A percentile compares a stretch with the other conserved stretches of the same genome.
Evolutionary conservation across 2,113 vertebrate species (phyloP).

Genomic region (human): DNA sequence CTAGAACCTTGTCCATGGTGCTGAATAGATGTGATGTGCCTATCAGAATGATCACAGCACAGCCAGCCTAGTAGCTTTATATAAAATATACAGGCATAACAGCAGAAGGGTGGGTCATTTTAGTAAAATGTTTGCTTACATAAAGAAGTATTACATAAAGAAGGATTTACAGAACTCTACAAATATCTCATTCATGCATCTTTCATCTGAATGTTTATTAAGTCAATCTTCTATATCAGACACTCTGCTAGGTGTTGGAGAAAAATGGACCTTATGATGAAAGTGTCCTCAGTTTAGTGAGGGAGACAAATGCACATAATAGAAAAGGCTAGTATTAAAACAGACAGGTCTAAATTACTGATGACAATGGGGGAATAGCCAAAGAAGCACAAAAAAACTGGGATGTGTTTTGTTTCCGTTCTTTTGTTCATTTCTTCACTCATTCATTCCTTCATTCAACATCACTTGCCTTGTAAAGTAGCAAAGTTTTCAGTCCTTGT

Average conservation of each 20-base stretch:
- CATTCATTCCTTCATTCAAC: background rate
- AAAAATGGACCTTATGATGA: background rate
- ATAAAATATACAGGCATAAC: background rate
- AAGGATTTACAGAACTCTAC: background rate
- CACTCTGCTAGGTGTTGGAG: background rate
- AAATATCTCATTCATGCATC: background rate
- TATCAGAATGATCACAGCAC: background rate
- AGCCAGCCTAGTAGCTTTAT: background rate
- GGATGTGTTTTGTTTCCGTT: conserved; percentile 10
- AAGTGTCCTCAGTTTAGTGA: background rate
- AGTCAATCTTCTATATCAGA: background rate
- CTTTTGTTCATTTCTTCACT: background rate
- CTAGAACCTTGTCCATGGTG: background rate
- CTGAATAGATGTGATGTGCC: background rate
- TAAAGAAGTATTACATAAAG: background rate
- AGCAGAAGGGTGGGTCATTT: background rate
- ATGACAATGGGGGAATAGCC: background rate
- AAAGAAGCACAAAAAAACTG: background rate
- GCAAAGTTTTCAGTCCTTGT: background rate
- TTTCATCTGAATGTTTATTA: background rate
- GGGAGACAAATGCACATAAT: background rate
- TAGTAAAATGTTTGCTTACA: background rate
- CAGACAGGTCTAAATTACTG: background rate
- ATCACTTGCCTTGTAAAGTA: background rate
- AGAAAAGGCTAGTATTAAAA: background rate